These are phyloP conservation scores for Temnothorax curvispinosus DNA, from an alignment of 1,140 invertebrate species.

Conservation along the genomic window DNA sequence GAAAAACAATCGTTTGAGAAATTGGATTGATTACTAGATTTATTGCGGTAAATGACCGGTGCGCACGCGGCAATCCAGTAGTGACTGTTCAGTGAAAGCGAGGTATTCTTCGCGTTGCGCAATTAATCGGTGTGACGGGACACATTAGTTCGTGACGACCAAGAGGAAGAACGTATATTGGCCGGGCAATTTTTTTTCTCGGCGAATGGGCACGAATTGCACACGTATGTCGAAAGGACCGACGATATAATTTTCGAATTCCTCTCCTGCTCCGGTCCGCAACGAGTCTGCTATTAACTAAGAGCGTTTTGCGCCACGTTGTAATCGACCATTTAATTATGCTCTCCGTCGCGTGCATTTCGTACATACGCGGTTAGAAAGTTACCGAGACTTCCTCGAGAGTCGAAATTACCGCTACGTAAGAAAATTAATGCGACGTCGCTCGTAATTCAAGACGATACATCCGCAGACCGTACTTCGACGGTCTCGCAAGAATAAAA, in stretches of 20 bases:
- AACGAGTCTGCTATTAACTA: slow-evolving; percentile 40
- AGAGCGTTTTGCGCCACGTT: slow-evolving; percentile 35
- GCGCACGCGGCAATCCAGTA: not conserved
- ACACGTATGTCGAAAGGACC: slow-evolving; percentile 47
- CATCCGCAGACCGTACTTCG: not conserved
- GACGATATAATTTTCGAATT: slow-evolving; percentile 32
- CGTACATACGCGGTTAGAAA: slow-evolving; percentile 45
- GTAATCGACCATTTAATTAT: slow-evolving; percentile 56
- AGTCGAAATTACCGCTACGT: not conserved
- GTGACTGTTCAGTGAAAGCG: slow-evolving; percentile 64
- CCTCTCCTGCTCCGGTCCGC: not conserved
- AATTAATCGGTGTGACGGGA: slow-evolving; percentile 33
- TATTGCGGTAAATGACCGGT: not conserved
- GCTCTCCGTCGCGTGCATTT: slow-evolving; percentile 29
- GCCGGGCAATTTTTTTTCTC: slow-evolving; percentile 26
- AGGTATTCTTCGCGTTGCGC: slow-evolving; percentile 58
- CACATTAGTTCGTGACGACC: slow-evolving; percentile 7
- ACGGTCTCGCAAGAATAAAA: slow-evolving; percentile 2
- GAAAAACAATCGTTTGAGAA: slow-evolving; percentile 34
- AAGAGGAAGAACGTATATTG: not conserved
- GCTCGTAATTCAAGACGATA: slow-evolving; percentile 31
- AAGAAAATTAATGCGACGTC: slow-evolving; percentile 46
- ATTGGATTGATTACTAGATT: slow-evolving; percentile 23
- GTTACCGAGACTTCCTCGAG: slow-evolving; percentile 33
- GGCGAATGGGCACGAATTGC: not conserved